These are phyloP conservation scores for Bicyclus anynana DNA, from an alignment of 1,140 invertebrate species.

Conservation along the genomic window DNA sequence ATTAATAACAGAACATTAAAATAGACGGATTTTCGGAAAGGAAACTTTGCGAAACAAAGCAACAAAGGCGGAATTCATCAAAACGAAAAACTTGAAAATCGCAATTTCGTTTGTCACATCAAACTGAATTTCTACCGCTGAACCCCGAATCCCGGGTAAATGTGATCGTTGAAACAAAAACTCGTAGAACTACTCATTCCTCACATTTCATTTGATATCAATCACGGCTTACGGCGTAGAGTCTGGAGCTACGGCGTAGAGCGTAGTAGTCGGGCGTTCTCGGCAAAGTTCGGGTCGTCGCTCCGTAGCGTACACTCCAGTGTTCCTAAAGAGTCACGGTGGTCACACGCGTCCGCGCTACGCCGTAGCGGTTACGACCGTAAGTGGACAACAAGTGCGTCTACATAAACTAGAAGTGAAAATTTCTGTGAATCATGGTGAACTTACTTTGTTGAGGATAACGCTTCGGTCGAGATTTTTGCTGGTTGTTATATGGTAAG, in stretches of 20 bases:
- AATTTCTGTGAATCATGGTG: constrained; percentile 42
- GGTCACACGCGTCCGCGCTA: constrained; percentile 41
- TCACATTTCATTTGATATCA: constrained; percentile 76
- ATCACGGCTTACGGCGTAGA: constrained; percentile 66
- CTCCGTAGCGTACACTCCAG: constrained; percentile 56
- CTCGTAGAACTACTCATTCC: constrained; percentile 66
- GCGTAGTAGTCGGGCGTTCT: constrained; percentile 44
- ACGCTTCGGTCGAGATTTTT: constrained; percentile 28
- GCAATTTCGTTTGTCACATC: constrained; percentile 17
- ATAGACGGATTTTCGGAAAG: no score
- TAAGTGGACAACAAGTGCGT: constrained; percentile 23
- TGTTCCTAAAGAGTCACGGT: constrained; percentile 50
- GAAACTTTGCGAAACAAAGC: neutral
- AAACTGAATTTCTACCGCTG: neutral
- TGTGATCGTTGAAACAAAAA: constrained; percentile 69
- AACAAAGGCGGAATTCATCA: neutral
- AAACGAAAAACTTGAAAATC: neutral
- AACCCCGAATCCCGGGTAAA: constrained; percentile 17
- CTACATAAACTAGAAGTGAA: constrained; percentile 30
- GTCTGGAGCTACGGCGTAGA: no score
- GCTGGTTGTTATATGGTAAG: constrained; percentile 56
- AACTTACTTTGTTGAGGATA: constrained; percentile 41
- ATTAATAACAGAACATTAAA: no score
- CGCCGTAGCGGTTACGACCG: no score
- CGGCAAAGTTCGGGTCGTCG: constrained; percentile 47